A percentile compares a stretch with the other conserved stretches of the same genome.
phyloP scores from a whole-genome alignment of 2,888 invertebrate species.

The Meteorus colon region DNA sequence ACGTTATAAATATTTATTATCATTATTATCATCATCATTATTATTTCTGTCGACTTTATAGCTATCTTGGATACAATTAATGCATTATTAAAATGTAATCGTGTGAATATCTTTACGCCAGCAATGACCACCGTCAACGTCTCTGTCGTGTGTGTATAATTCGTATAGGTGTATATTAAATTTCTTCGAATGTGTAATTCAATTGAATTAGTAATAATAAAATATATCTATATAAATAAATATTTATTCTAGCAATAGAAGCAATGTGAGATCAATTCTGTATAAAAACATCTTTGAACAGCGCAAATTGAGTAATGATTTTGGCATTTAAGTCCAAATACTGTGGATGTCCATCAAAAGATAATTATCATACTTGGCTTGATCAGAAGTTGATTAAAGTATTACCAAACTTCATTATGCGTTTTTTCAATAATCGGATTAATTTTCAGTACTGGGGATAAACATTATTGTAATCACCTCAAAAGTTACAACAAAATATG shows the following conservation, averaged over 20 bases:
- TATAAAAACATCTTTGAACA: neutral
- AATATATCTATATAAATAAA: neutral
- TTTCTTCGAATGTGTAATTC: neutral
- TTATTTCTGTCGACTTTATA: conserved; percentile 30
- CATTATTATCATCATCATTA: conserved; percentile 26
- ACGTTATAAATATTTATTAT: conserved; percentile 21
- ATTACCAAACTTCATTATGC: too few species aligned
- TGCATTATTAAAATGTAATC: conserved; percentile 25
- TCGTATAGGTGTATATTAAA: neutral
- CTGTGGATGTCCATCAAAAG: too few species aligned
- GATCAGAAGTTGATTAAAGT: too few species aligned
- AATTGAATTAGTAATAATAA: neutral
- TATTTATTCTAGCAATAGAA: neutral
- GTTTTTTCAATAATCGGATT: too few species aligned
- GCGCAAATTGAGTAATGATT: neutral
- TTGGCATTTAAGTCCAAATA: too few species aligned
- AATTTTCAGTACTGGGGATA: too few species aligned
- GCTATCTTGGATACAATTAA: conserved; percentile 11
- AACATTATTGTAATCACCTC: too few species aligned
- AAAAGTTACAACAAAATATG: too few species aligned
- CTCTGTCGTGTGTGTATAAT: neutral
- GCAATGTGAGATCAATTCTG: neutral
- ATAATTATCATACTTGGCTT: too few species aligned
- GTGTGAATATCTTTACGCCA: neutral
- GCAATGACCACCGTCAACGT: neutral